Percentiles rank a stretch among this genome's conserved stretches.
These are phyloP conservation scores for Cyanoramphus novaezelandiae DNA, from an alignment of 2,113 vertebrate species.

Conservation along the genomic window DNA sequence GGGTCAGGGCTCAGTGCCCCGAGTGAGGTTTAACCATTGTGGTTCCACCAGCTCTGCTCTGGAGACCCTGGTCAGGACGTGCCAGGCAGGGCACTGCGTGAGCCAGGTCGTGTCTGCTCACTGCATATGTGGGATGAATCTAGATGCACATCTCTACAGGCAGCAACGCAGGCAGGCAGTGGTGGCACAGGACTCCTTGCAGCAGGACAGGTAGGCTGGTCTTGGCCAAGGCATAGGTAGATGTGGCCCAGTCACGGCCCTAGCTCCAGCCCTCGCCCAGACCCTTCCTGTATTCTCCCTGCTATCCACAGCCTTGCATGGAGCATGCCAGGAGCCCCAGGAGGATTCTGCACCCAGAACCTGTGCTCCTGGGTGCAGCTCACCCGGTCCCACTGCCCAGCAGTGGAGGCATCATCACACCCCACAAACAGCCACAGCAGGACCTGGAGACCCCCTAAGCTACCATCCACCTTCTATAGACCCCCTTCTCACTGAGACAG, in stretches of 20 bases:
- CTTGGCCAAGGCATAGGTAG: rapidly evolving
- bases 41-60: neutral
- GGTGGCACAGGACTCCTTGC: rapidly evolving
- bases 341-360: neutral
- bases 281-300: rapidly evolving
- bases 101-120: rapidly evolving
- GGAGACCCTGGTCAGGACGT: rapidly evolving
- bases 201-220: neutral
- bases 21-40: rapidly evolving
- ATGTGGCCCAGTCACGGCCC: neutral
- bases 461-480: neutral
- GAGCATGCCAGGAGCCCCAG: rapidly evolving
- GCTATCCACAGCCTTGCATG: rapidly evolving
- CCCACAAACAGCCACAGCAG: neutral
- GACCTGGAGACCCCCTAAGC: neutral
- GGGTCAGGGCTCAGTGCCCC: rapidly evolving
- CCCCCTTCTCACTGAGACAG: rapidly evolving
- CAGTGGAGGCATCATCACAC: neutral
- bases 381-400: neutral
- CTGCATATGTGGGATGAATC: rapidly evolving
- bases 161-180: rapidly evolving
- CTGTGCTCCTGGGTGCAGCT: neutral
- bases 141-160: rapidly evolving
- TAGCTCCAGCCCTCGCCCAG: neutral
- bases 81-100: rapidly evolving